These are phyloP conservation scores for Volucella inflata DNA, from an alignment of 2,888 invertebrate genomes.

Conservation along the genomic window DNA sequence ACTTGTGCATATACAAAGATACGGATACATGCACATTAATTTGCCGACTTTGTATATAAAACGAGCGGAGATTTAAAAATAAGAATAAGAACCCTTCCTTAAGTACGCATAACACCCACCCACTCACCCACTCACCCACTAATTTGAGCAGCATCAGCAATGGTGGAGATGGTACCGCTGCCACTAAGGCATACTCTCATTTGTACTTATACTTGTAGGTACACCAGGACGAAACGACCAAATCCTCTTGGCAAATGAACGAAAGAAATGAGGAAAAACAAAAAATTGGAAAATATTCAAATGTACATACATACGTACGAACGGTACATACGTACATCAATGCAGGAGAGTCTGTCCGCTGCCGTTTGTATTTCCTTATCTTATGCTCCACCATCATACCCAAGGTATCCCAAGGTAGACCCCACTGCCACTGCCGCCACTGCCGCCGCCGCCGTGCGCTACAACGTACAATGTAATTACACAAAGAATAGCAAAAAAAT, in stretches of 20 bases:
- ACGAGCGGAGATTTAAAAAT: constrained; percentile 52
- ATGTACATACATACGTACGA: background rate
- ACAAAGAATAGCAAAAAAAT: constrained; percentile 51
- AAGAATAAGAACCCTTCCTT: constrained; percentile 68
- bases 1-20: background rate
- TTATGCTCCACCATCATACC: constrained; percentile 25
- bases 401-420: constrained; percentile 31
- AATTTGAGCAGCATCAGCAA: too few species aligned
- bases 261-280: constrained; percentile 13
- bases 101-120: constrained; percentile 36
- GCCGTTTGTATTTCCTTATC: constrained; percentile 65
- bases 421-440: constrained; percentile 4
- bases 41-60: constrained; percentile 38
- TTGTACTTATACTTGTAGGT: too few species aligned
- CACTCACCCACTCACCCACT: background rate
- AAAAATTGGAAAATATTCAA: background rate
- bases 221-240: constrained; percentile 32
- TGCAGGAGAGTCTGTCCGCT: constrained; percentile 56
- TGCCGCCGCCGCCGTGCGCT: background rate
- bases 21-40: constrained; percentile 47
- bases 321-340: background rate
- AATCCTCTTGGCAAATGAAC: constrained; percentile 31
- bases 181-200: background rate
- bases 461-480: constrained; percentile 62
- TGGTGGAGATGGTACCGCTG: too few species aligned